phyloP scores from a whole-genome alignment of 2,113 vertebrate species.

The Gymnobelideus leadbeateri region DNA sequence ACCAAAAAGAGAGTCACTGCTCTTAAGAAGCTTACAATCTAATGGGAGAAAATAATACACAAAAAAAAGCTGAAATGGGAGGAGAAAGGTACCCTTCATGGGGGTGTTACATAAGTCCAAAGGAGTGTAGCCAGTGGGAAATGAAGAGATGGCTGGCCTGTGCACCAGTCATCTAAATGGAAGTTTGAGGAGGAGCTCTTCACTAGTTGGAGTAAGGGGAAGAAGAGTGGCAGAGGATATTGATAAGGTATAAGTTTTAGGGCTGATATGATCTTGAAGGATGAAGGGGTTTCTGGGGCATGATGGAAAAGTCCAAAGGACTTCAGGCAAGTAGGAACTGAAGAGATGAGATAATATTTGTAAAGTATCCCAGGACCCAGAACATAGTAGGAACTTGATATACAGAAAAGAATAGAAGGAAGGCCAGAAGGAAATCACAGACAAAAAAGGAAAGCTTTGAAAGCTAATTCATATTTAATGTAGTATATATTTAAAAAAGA shows the following conservation, averaged over 20 bases:
- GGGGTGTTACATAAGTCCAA: background rate
- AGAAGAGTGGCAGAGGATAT: background rate
- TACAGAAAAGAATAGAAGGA: background rate
- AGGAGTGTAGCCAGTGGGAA: background rate
- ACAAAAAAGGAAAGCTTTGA: background rate
- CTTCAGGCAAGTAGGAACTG: background rate
- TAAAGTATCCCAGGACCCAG: background rate
- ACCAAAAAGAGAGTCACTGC: background rate
- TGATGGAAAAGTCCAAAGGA: background rate
- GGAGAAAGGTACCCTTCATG: background rate
- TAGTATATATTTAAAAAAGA: background rate
- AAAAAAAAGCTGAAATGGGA: background rate
- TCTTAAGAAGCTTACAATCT: background rate
- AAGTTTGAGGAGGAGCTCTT: background rate
- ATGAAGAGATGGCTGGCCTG: background rate
- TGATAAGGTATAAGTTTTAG: background rate
- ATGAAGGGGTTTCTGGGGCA: background rate
- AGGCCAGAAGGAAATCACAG: background rate
- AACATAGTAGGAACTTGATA: background rate
- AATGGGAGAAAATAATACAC: background rate
- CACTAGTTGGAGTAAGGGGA: background rate
- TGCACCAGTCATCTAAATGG: background rate
- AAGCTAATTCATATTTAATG: background rate
- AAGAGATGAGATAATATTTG: background rate
- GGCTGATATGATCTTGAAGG: background rate